phyloP scores from a whole-genome alignment of 1,140 invertebrate species.

The Drosophila eugracilis region DNA sequence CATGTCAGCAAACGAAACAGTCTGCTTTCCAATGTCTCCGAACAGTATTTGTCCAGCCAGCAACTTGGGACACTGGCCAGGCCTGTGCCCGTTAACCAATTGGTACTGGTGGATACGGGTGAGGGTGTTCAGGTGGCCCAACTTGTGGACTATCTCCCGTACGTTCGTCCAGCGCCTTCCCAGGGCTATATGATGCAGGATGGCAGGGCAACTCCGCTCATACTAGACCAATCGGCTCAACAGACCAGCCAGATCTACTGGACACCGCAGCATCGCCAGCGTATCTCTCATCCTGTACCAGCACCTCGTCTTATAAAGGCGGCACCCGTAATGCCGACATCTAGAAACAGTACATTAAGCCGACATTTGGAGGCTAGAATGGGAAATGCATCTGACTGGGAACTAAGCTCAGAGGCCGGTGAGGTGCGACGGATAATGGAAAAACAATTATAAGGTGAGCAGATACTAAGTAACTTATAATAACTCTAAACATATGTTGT shows the following conservation, averaged over 20 bases:
- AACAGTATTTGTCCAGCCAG: constrained; percentile 64
- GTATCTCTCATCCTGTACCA: constrained; percentile 53
- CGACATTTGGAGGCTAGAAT: constrained; percentile 17
- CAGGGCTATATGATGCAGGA: constrained; percentile 42
- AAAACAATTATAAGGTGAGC: constrained; percentile 75
- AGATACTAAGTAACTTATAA: not conserved
- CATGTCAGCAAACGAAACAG: constrained; percentile 78
- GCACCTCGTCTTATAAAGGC: constrained; percentile 33
- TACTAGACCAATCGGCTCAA: constrained; percentile 61
- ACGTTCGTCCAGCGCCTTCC: constrained; percentile 35
- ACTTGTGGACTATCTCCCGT: constrained; percentile 61
- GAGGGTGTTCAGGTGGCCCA: constrained; percentile 74
- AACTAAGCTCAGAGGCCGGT: constrained; percentile 88
- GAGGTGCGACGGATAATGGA: constrained; percentile 88
- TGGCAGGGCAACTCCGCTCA: constrained; percentile 75
- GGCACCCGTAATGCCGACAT: constrained; percentile 20
- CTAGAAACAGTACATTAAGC: constrained; percentile 19
- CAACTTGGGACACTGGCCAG: constrained; percentile 32
- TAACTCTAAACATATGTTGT: no score
- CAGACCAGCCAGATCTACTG: constrained; percentile 78
- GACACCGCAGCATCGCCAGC: constrained; percentile 58
- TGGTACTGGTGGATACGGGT: constrained; percentile 71
- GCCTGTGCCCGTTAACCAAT: constrained; percentile 49
- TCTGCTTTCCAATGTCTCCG: constrained; percentile 73
- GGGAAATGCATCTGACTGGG: constrained; percentile 85